phyloP scores from a whole-genome alignment of 2,797 vertebrate genomes.

The Leptoclinus maculatus region DNA sequence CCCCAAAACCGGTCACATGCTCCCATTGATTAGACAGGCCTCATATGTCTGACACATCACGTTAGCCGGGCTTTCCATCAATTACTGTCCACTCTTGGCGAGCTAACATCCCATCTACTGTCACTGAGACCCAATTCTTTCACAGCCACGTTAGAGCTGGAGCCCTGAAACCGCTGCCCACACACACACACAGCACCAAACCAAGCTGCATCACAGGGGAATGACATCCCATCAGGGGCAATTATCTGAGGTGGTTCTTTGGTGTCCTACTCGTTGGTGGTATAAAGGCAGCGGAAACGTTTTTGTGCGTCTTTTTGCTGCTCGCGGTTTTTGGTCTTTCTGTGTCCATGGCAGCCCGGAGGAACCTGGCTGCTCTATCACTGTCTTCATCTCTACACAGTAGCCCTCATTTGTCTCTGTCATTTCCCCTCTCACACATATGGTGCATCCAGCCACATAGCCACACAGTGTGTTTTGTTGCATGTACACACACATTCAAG shows the following conservation, averaged over 20 bases:
- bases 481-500: conserved; percentile 5
- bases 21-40: conserved; percentile 76
- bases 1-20: conserved; percentile 57
- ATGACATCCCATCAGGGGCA: conserved; percentile 45
- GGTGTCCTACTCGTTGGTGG: conserved; percentile 26
- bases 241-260: conserved; percentile 44
- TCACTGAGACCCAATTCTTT: conserved; percentile 72
- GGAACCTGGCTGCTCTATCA: conserved; percentile 57
- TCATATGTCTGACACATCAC: conserved; percentile 79
- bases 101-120: conserved; percentile 58
- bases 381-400: conserved; percentile 56
- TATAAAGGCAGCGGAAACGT: conserved; percentile 9
- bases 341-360: conserved; percentile 37
- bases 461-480: conserved; percentile 12
- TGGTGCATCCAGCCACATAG: conserved; percentile 11
- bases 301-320: conserved; percentile 13
- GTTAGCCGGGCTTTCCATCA: conserved; percentile 77
- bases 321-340: conserved; percentile 31
- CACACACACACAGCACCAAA: conserved; percentile 22
- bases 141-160: conserved; percentile 40
- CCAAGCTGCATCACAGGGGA: conserved; percentile 39
- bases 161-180: conserved; percentile 32
- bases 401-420: conserved; percentile 63
- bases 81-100: conserved; percentile 64
- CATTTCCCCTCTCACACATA: conserved; percentile 60